Conservation (phyloP, 2,113 vertebrate species). For the Fulica atra region DNA sequence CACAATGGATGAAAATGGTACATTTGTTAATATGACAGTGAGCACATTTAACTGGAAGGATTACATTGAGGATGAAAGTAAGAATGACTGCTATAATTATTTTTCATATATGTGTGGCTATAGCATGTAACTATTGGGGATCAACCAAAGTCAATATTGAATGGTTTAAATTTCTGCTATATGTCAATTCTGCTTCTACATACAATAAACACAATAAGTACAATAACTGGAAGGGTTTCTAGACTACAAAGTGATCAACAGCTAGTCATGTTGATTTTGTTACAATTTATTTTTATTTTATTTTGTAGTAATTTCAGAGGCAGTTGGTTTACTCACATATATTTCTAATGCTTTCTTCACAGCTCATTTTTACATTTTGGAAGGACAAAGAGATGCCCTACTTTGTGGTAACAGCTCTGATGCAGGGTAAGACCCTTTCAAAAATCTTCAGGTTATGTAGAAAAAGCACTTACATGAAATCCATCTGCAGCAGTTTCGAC, state of each 20-base stretch:
- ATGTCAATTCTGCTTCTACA: neutral
- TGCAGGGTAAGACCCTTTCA: conserved; percentile 85
- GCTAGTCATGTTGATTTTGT: neutral
- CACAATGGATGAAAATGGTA: conserved; percentile 71
- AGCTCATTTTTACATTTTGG: conserved; percentile 82
- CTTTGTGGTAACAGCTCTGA: conserved; percentile 89
- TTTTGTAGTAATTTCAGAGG: neutral
- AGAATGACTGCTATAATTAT: conserved; percentile 64
- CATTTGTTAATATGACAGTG: conserved; percentile 65
- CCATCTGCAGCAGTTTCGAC: neutral
- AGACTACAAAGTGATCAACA: neutral
- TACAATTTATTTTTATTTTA: neutral
- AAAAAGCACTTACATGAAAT: neutral
- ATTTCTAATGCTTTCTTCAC: conserved; percentile 56
- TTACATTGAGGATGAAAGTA: conserved; percentile 83
- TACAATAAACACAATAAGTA: neutral
- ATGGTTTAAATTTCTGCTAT: neutral
- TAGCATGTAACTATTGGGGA: neutral
- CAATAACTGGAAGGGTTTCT: neutral
- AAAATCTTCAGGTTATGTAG: neutral
- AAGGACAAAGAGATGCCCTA: conserved; percentile 84
- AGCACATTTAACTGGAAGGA: conserved; percentile 82
- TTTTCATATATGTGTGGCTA: neutral
- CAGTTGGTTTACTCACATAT: neutral
- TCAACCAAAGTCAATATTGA: neutral